Conservation (phyloP, 2,888 invertebrate genomes). For the Apamea monoglypha region DNA sequence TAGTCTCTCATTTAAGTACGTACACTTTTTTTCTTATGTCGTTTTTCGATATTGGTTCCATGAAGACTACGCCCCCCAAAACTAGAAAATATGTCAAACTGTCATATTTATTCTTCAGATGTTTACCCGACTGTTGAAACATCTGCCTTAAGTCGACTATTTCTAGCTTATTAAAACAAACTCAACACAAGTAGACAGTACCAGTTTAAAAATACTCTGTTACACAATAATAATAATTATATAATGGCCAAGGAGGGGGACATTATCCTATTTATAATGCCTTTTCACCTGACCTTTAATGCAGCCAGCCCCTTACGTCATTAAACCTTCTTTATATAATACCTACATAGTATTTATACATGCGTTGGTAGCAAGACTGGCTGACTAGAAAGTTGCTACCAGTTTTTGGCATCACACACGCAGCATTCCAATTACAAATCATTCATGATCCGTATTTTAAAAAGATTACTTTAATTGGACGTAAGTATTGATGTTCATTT, state of each 20-base stretch:
- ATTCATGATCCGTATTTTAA: slow-evolving; percentile 26
- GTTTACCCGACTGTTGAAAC: too few relatives aligned
- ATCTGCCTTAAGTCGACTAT: not conserved
- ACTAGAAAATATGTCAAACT: not conserved
- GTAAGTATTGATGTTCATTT: slow-evolving; percentile 4
- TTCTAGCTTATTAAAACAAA: not conserved
- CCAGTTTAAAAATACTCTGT: slow-evolving; percentile 6
- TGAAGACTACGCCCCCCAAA: not conserved
- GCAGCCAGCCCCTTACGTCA: not conserved
- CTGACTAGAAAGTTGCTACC: slow-evolving; percentile 47
- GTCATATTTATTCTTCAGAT: too few relatives aligned
- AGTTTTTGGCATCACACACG: slow-evolving; percentile 46
- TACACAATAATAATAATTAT: too few relatives aligned
- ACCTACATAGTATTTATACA: slow-evolving; percentile 12
- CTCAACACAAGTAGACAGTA: not conserved
- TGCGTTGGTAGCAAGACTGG: slow-evolving; percentile 14
- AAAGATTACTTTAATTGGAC: not conserved
- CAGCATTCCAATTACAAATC: slow-evolving; percentile 44
- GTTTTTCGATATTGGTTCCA: not conserved
- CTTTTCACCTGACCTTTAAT: slow-evolving; percentile 37
- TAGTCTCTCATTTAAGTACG: not conserved
- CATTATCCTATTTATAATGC: slow-evolving; percentile 8
- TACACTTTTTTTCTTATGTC: not conserved
- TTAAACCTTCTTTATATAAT: slow-evolving; percentile 16
- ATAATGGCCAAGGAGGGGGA: slow-evolving; percentile 8